phyloP scores from a whole-genome alignment of 2,797 vertebrate species.

The Diglossa cyanea region DNA sequence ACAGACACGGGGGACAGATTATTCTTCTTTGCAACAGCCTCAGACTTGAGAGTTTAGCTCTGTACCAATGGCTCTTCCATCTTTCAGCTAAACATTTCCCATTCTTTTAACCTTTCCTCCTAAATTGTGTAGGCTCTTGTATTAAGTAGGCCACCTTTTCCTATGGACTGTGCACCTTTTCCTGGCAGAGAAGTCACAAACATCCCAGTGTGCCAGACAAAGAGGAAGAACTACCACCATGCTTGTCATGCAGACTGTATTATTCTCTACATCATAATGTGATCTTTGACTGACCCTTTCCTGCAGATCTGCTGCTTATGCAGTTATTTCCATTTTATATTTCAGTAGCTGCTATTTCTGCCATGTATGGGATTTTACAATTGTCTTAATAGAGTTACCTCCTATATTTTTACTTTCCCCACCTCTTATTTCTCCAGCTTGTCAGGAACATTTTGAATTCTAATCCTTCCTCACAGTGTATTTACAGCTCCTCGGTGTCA shows the following conservation, averaged over 20 bases:
- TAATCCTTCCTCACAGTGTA: conserved; percentile 29
- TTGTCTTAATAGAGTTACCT: background rate
- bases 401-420: background rate
- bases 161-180: background rate
- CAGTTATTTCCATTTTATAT: background rate
- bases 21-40: background rate
- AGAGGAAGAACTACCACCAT: background rate
- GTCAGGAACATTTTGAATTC: background rate
- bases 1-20: fast-evolving
- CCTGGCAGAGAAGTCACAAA: background rate
- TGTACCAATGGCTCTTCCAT: background rate
- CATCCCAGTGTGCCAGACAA: background rate
- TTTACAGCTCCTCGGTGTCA: conserved; percentile 37
- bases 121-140: background rate
- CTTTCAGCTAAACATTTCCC: background rate
- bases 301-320: background rate
- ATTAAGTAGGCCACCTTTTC: background rate
- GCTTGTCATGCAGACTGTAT: background rate
- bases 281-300: background rate
- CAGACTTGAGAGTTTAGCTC: background rate
- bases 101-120: background rate
- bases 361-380: background rate
- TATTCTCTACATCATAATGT: background rate
- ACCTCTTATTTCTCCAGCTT: background rate
- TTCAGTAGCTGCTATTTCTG: background rate